Percentiles rank a stretch among this genome's conserved stretches.
Conservation (phyloP, 1,140 invertebrate genomes). For the Aporrectodea caliginosa region DNA sequence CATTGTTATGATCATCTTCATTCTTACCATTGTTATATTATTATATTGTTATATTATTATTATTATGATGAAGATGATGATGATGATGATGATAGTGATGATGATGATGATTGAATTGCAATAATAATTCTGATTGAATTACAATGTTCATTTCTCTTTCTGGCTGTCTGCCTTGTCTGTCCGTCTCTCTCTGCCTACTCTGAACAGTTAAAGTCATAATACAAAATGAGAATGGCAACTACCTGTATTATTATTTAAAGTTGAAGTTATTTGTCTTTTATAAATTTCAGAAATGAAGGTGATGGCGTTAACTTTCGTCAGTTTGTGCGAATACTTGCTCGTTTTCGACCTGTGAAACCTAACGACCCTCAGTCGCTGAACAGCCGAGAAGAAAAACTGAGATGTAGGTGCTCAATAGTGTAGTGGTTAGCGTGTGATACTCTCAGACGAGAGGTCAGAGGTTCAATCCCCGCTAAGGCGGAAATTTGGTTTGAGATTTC, state of each 20-base stretch:
- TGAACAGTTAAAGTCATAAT: not conserved
- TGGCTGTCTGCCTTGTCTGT: not conserved
- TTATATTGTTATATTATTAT: too few relatives aligned
- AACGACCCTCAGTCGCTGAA: conserved; percentile 75
- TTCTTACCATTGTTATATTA: too few relatives aligned
- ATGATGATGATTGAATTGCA: too few relatives aligned
- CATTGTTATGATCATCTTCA: too few relatives aligned
- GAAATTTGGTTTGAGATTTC: too few relatives aligned
- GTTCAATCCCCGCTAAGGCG: too few relatives aligned
- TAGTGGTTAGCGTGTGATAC: too few relatives aligned
- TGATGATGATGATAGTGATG: too few relatives aligned
- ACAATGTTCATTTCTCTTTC: not conserved
- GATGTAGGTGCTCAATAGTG: conserved; percentile 82
- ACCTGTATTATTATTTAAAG: not conserved
- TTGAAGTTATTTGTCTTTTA: not conserved
- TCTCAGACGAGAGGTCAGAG: too few relatives aligned
- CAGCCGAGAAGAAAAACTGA: conserved; percentile 89
- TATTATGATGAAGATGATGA: too few relatives aligned
- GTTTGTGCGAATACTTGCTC: conserved; percentile 92
- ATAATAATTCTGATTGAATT: too few relatives aligned
- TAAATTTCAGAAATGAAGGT: conserved; percentile 56
- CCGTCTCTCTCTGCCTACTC: too few relatives aligned
- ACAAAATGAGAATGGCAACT: not conserved
- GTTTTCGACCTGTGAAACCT: conserved; percentile 87
- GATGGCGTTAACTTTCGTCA: conserved; percentile 96